These are phyloP conservation scores for Opisthocomus hoazin DNA, from an alignment of 2,113 vertebrate species.

Conservation along the genomic window DNA sequence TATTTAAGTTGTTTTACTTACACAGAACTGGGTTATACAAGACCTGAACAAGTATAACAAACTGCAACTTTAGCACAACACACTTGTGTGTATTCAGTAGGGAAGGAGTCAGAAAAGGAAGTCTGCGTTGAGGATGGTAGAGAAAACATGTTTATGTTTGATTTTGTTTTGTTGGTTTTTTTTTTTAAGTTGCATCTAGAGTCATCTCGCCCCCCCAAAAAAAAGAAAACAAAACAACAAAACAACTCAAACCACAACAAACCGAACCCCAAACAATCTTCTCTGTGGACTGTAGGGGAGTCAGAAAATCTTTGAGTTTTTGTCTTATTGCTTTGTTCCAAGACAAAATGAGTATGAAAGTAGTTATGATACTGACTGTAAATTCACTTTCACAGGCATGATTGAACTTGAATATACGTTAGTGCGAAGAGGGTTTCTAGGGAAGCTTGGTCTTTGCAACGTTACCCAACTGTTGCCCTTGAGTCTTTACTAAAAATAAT, in stretches of 20 bases:
- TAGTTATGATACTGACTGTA: not conserved
- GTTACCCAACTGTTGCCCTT: not conserved
- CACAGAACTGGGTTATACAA: not conserved
- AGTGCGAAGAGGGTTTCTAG: not conserved
- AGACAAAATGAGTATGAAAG: not conserved
- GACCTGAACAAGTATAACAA: not conserved
- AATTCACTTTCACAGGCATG: not conserved
- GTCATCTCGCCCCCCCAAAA: too few species aligned
- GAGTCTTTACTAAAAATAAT: not conserved
- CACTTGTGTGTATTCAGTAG: not conserved
- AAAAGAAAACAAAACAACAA: not conserved
- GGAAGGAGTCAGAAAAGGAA: not conserved
- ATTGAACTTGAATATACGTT: not conserved
- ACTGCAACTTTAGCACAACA: not conserved
- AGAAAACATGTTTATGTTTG: not conserved
- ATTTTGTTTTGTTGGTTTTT: fast-evolving
- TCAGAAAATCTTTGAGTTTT: not conserved
- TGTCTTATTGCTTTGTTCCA: not conserved
- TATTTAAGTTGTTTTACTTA: fast-evolving
- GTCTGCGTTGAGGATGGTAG: not conserved
- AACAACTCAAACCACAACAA: not conserved
- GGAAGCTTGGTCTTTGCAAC: not conserved
- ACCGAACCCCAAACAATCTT: fast-evolving
- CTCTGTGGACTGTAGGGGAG: not conserved
- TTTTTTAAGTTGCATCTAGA: not conserved